Conservation (phyloP, 2,888 invertebrate genomes). For the Cantharis rustica region DNA sequence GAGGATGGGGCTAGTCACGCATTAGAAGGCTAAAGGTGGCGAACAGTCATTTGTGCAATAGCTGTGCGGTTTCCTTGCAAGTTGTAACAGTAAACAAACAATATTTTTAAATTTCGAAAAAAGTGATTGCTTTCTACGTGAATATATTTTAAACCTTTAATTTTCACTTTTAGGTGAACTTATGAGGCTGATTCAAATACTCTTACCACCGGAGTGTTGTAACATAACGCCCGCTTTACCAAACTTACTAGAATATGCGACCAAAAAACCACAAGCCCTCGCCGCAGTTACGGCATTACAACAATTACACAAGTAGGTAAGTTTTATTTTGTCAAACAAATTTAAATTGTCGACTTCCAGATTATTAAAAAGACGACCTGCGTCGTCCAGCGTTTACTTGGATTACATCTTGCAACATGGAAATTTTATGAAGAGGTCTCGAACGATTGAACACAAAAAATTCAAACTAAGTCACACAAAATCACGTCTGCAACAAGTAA, state of each 20-base stretch:
- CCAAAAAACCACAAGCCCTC: conserved; percentile 79
- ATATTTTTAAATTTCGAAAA: too few species aligned
- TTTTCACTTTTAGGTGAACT: conserved; percentile 68
- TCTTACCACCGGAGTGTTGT: conserved; percentile 86
- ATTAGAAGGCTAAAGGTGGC: too few species aligned
- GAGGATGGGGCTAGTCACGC: too few species aligned
- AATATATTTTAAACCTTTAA: too few species aligned
- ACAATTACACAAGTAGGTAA: conserved; percentile 67
- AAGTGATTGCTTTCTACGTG: too few species aligned
- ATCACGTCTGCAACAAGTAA: conserved; percentile 51
- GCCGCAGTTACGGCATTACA: conserved; percentile 82
- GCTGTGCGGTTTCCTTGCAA: too few species aligned
- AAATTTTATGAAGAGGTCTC: conserved; percentile 46
- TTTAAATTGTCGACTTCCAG: conserved; percentile 34
- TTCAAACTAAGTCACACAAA: conserved; percentile 43
- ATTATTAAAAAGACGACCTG: conserved; percentile 79
- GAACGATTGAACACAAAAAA: conserved; percentile 43
- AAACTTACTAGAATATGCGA: conserved; percentile 77
- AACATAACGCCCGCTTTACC: conserved; percentile 84
- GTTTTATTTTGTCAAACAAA: not conserved
- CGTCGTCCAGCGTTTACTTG: conserved; percentile 81
- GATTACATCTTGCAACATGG: conserved; percentile 71
- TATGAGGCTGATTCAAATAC: conserved; percentile 81
- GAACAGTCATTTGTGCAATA: too few species aligned
- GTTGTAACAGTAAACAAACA: too few species aligned